Conservation (phyloP, 1,140 invertebrate species). For the Drosophila pallidifrons region DNA sequence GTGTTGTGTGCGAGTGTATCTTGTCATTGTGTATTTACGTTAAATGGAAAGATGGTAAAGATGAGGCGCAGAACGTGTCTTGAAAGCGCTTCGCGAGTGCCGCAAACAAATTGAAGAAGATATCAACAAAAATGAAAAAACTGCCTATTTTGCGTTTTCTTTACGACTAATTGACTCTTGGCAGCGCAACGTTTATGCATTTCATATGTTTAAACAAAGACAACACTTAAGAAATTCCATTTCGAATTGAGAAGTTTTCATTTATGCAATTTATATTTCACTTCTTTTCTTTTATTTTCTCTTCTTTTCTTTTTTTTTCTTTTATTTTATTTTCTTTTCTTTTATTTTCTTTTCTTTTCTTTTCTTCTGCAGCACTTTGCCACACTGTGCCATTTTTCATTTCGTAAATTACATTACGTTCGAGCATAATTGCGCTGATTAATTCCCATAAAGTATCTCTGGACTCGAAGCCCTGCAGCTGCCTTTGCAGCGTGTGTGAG, state of each 20-base stretch:
- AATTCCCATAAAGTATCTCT: slow-evolving; percentile 73
- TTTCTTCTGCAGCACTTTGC: not conserved
- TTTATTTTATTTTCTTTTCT: not conserved
- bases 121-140: not conserved
- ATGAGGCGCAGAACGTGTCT: not conserved
- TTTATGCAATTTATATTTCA: not conserved
- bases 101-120: not conserved
- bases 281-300: not conserved
- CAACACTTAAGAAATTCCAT: too few species aligned
- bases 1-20: slow-evolving; percentile 19
- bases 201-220: too few species aligned
- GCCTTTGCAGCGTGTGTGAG: slow-evolving; percentile 6
- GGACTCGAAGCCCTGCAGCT: slow-evolving; percentile 26
- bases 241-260: not conserved
- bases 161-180: slow-evolving; percentile 9
- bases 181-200: too few species aligned
- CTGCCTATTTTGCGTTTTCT: slow-evolving; percentile 9
- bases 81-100: not conserved
- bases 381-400: slow-evolving; percentile 58
- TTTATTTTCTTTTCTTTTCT: not conserved
- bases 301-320: not conserved
- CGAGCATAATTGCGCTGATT: slow-evolving; percentile 77
- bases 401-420: slow-evolving; percentile 74
- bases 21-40: slow-evolving; percentile 75
- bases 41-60: slow-evolving; percentile 51